Base-by-base conservation (phyloP, 1,140 invertebrate genomes). In the Drosophila busckii region DNA sequence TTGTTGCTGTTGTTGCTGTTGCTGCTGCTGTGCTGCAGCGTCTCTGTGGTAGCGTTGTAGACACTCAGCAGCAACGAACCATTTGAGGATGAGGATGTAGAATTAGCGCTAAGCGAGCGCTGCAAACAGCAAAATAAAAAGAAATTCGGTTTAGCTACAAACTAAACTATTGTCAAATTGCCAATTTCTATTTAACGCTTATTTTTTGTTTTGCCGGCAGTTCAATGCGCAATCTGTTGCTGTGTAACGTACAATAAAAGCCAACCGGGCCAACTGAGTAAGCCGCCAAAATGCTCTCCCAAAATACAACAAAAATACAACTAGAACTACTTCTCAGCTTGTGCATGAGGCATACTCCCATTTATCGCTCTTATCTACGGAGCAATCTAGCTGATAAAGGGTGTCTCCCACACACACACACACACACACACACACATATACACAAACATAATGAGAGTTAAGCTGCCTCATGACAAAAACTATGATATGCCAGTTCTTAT, bases 21-120 rank as follows among this genome's bases (percentile, higher is more conserved):
- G 37, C 1, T 25, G 17, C 26, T 55, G 45, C 32, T 19, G 32
- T n/a, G n/a, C n/a, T n/a, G n/a, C n/a, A 55, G 32, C 2, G 62
- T 48, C 25, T 80, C 75, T n/a, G 76, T 83, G 37, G 75, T 80
- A 13, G 65, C 69, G 66, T 68, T 80, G 59, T 80, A 80, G 10
- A 82, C 75, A 35, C 61, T 80, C 5, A 75, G 45, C 20, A 82
- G 38, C 50, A 80, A 29, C 19, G 80, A 71, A 37, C 83, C 83
- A 48, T 85, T 85, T 10, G 83, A 73, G 28, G 65, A 71, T 2
- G 73, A 70, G 15, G 59, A 75, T 31, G 71, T 66, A 5, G 75
- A 82, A 28, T 71, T 78, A 22, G 64, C 38, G 50, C 76, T 85
- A 22, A 67, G 34, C 12, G 83, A 83, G 34, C 83, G 75, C 83